These are phyloP conservation scores for Dasyurus viverrinus DNA, from an alignment of 2,113 vertebrate species.

Conservation along the genomic window DNA sequence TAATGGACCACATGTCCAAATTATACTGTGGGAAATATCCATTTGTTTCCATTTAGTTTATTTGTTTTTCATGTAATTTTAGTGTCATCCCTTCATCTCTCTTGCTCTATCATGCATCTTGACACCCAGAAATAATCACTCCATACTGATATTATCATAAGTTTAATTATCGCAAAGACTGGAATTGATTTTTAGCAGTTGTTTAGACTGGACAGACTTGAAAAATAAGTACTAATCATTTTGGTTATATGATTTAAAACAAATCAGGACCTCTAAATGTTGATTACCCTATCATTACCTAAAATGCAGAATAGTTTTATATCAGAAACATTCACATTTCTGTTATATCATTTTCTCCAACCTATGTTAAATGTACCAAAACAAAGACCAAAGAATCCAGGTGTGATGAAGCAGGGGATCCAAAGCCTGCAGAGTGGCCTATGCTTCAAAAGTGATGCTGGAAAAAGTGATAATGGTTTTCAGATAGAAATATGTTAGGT, in stretches of 20 bases:
- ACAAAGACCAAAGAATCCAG: background rate
- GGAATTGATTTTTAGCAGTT: conserved; percentile 31
- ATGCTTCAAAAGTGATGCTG: background rate
- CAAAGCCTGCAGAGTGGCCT: background rate
- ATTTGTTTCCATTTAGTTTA: conserved; percentile 37
- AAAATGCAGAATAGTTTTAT: conserved; percentile 30
- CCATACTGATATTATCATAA: conserved; percentile 16
- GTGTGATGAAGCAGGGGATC: background rate
- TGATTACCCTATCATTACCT: conserved; percentile 32
- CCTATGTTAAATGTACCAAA: background rate
- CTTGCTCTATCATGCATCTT: background rate
- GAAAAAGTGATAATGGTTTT: background rate
- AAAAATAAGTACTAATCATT: conserved; percentile 38
- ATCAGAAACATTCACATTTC: background rate
- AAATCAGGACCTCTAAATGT: conserved; percentile 35
- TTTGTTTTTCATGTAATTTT: conserved; percentile 30
- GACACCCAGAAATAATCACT: background rate
- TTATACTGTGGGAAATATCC: conserved; percentile 32
- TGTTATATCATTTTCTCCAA: background rate
- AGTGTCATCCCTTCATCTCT: conserved; percentile 28
- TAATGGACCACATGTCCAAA: conserved; percentile 28
- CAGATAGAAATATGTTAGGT: conserved; percentile 14
- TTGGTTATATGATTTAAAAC: conserved; percentile 59
- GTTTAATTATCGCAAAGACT: conserved; percentile 46
- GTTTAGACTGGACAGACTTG: conserved; percentile 34